Base-by-base conservation (phyloP, 1,140 invertebrate genomes). In the Aporrectodea caliginosa region DNA sequence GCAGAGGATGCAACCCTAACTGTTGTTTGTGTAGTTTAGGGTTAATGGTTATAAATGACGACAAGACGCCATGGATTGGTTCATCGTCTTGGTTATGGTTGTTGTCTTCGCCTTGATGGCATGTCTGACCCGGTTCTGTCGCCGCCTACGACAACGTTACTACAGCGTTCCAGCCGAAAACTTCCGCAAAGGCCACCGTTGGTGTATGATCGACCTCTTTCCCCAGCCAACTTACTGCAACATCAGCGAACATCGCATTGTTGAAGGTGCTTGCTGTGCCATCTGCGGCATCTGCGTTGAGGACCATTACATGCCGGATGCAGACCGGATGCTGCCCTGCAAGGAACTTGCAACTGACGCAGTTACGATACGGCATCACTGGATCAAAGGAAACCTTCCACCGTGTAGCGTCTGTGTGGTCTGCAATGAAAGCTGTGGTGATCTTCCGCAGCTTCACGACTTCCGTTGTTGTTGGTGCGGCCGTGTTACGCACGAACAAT, bases 381-480 rank as follows among this genome's bases (percentile, higher is more conserved):
- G 95, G 95, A 91, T 95, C 6, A 92, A 92, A 90, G 93, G 91
- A 81, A 94, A 93, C 88, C 89, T 93, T 78, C 91, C 90, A 84
- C 87, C 91, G 81, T 90, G 90, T 84, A 91, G 90, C 78, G 87
- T 86, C 75, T 94, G 91, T 88, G 90, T 88, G 82, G 89, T 92
- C 79, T 95, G 92, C 85, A 89, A 91, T 58, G 92, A 93, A 82
- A 92, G 94, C 68, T 93, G 91, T 86, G 92, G 91, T 16, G 83
- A 87, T 72, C 91, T 92, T 81, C 91, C 92, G 72, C 91, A 91
- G 35, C 87, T 94, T 12, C 90, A 90, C 83, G 93, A 94, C 86
- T 93, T 91, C 86, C 92, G 92, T 84, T 98, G 96, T 87, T 93
- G 92, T 83, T 98, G 95, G 95, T 97, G 94, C 86, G 93, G 95